Evolutionary conservation across 2,797 vertebrate species (phyloP).

Genomic region (Alcedo quadribrachys): DNA sequence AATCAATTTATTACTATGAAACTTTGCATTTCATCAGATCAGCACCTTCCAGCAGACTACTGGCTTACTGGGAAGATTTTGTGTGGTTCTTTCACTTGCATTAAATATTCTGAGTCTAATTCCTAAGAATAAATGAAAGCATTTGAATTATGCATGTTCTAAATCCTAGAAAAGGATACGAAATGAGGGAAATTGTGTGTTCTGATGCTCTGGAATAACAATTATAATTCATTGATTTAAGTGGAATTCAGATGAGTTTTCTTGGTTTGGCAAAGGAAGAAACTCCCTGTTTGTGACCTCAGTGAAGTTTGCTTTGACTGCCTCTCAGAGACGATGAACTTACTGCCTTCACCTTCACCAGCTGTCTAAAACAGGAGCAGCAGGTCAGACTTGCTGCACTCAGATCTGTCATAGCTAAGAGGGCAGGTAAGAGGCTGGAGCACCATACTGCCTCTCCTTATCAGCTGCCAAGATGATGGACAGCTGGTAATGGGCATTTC

Average conservation of each 20-base stretch:
- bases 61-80: not conserved
- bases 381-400: not conserved
- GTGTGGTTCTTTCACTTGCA: not conserved
- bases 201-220: not conserved
- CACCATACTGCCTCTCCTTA: rapidly evolving
- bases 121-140: not conserved
- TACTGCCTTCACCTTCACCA: not conserved
- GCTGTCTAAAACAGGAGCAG: not conserved
- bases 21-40: not conserved
- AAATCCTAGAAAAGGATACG: not conserved
- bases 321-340: not conserved
- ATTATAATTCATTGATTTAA: not conserved
- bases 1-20: not conserved
- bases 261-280: not conserved
- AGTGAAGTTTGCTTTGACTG: not conserved
- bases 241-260: not conserved
- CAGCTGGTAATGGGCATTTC: not conserved
- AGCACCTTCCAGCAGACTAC: not conserved
- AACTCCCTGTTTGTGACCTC: too few relatives aligned
- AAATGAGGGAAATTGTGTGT: not conserved
- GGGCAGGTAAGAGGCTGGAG: not conserved
- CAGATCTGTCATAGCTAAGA: not conserved
- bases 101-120: not conserved
- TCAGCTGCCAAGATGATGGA: not conserved
- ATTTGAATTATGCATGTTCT: not conserved